Conservation (phyloP, 2,888 invertebrate genomes). For the Parnassius apollo region DNA sequence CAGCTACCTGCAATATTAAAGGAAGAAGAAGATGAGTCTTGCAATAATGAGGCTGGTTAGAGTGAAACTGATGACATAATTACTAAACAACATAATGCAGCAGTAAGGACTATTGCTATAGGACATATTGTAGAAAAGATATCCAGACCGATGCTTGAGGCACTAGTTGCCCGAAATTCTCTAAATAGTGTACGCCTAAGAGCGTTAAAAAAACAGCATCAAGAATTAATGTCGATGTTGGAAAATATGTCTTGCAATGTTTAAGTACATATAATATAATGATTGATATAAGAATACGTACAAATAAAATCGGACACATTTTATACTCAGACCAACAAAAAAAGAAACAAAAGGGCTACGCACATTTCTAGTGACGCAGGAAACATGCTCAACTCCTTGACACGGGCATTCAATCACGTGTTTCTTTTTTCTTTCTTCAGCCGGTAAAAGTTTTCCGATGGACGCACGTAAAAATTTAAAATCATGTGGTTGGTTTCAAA, state of each 20-base stretch:
- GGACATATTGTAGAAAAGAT: conserved; percentile 83
- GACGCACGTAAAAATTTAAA: too few relatives aligned
- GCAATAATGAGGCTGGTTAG: conserved; percentile 67
- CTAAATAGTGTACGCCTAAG: conserved; percentile 63
- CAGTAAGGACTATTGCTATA: conserved; percentile 81
- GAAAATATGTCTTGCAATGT: conserved; percentile 61
- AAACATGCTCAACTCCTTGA: too few relatives aligned
- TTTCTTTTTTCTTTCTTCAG: too few relatives aligned
- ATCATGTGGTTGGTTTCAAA: too few relatives aligned
- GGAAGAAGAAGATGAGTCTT: conserved; percentile 87
- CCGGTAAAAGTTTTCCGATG: too few relatives aligned
- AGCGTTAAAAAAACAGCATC: conserved; percentile 71
- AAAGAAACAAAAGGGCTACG: too few relatives aligned
- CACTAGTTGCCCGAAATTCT: conserved; percentile 68
- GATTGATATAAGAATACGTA: neutral
- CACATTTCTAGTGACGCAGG: too few relatives aligned
- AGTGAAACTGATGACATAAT: conserved; percentile 75
- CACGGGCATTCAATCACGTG: too few relatives aligned
- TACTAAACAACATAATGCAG: conserved; percentile 81
- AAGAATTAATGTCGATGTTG: conserved; percentile 67
- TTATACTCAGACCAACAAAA: too few relatives aligned
- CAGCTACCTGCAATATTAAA: conserved; percentile 86
- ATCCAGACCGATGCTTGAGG: conserved; percentile 73
- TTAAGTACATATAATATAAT: conserved; percentile 33
- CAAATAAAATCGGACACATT: too few relatives aligned